Base-by-base conservation (phyloP, 1,140 invertebrate species). In the Zaprionus davidi region DNA sequence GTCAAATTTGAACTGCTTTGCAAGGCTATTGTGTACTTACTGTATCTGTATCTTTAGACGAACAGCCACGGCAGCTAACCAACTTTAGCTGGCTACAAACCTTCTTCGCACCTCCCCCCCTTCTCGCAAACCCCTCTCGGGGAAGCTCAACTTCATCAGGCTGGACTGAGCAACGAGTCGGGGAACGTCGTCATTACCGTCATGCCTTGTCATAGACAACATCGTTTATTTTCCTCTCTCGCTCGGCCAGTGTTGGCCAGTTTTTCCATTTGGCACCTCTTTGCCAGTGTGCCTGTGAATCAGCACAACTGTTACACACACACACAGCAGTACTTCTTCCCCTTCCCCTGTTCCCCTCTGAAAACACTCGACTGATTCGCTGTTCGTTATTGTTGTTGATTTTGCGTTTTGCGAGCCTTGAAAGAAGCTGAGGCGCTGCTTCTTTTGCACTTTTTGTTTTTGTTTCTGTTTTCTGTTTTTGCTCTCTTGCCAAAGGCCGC, bases 191-290 rank as follows among this genome's bases (percentile, higher is more conserved):
- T 90, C 84, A 88, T 88, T 88, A 88, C 85, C 84, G 84, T 88
- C 84, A 88, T 88, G 84, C 84, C 85, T 84, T 88, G 84, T 88
- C 84, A 88, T 88, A 88, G 84, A 88, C 84, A 88, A 88, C 84
- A 88, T 88, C 85, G 85, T 88, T 88, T 88, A 88, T 88, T 88
- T 88, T 90, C 85, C 75, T 71, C 64, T 12, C 13, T 22, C 26
- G 6, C 38, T 62, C 73, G 72, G 71, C 68, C 67, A 71, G 58
- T 71, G 78, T 78, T 81, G 72, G 71, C 71, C 66, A 71, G 57
- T 71, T 81, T 78, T 81, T 71, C 72, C 83, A 83, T 87, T 88
- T 88, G 85, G 87, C 84, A 88, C 84, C 84, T 87, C 84, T 66
- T 65, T 34, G 60, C 36, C 44, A 51, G 70, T 17, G n/a, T 46